Evolutionary conservation across 1,140 invertebrate genomes (phyloP), one percentile per base, ranked within the genome.

Genomic region (Ladona fulva): DNA sequence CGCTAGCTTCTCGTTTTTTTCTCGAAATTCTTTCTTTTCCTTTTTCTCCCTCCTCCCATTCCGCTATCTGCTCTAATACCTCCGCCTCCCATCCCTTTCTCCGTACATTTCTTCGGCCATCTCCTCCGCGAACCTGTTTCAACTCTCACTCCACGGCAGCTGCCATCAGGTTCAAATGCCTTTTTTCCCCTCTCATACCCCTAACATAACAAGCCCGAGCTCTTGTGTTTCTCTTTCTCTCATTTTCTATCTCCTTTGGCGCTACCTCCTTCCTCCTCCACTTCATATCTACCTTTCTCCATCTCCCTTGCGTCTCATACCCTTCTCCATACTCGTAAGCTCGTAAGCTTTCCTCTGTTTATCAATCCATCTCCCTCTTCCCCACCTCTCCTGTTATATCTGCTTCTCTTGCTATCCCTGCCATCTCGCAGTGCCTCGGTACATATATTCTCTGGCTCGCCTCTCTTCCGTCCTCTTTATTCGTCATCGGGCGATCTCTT

Each of bases 121-220:
- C 52, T 19, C 52, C 52, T 66, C 52, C 52, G n/a, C 52, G 52
- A 66, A 66, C 52, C 52, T 66, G 52, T 66, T 66, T 66, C 44
- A 52, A 52, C 44, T 52, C 52, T 12, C 52, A 6, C 52, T 12
- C 14, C 52, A 19, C 52, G 52, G 52, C 52, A 66, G 52, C 52
- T 66, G 52, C 52, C 52, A 12, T 66, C 52, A 66, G 52, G n/a
- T 22, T 66, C 52, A 66, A 22, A 66, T 66, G 52, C 52, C 52
- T 66, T 19, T 11, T 52, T 52, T 19, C 52, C 52, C n/a, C 52
- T 22, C 52, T 66, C 44, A 52, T 52, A 10, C 44, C 44, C 16
- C 52, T 22, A 22, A 66, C 52, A 66, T 66, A 66, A 66, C 52
- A 66, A 66, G 52, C 44, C 44, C n/a, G n/a, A 52, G 19, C 52